Evolutionary conservation across 2,797 vertebrate species (phyloP).

Genomic region (Xerus rutilus): DNA sequence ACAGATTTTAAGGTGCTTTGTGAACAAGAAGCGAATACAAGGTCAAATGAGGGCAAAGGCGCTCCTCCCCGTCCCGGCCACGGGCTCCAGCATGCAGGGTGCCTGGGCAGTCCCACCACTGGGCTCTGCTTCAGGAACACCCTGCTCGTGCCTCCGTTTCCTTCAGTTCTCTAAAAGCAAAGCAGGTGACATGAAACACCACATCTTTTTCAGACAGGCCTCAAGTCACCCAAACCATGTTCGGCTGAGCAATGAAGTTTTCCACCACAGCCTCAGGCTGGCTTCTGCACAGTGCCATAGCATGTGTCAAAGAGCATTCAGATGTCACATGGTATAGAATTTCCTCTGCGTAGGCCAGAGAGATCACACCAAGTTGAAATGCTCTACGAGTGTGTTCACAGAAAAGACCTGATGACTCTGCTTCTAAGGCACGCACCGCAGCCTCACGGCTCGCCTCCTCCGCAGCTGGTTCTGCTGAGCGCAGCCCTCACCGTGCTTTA

Average conservation of each 20-base stretch:
- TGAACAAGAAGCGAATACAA: not conserved
- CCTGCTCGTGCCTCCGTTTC: fast-evolving
- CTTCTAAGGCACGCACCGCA: fast-evolving
- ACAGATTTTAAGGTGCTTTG: not conserved
- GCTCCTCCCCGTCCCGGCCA: fast-evolving
- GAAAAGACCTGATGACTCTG: not conserved
- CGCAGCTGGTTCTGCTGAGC: not conserved
- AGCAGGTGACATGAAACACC: too few relatives aligned
- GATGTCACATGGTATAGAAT: not conserved
- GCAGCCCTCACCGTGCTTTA: not conserved
- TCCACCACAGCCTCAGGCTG: fast-evolving
- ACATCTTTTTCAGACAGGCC: not conserved
- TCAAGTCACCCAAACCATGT: not conserved
- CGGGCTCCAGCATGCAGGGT: not conserved
- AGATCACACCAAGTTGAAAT: not conserved
- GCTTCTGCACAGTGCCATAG: not conserved
- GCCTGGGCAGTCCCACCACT: not conserved
- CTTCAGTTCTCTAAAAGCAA: not conserved
- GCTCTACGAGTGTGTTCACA: fast-evolving
- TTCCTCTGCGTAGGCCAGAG: not conserved
- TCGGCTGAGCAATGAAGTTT: not conserved
- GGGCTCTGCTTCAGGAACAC: too few relatives aligned
- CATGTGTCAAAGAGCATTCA: not conserved
- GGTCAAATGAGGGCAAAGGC: not conserved
- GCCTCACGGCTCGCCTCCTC: fast-evolving